Evolutionary conservation across 2,888 invertebrate genomes (phyloP).

Genomic region (Odontothrips loti): DNA sequence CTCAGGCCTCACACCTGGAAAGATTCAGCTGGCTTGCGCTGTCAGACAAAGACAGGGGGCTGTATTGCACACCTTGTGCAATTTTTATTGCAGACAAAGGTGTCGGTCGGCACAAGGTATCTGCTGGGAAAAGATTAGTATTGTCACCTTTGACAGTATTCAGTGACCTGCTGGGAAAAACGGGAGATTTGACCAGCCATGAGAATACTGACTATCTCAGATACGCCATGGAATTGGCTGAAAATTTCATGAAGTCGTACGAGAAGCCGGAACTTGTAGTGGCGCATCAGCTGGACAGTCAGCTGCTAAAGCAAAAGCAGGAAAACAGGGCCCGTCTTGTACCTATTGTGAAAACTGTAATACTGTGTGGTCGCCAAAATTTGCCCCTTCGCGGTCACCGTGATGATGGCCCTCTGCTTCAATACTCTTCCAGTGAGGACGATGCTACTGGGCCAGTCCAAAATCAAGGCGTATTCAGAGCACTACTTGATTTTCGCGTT

Average conservation of each 20-base stretch:
- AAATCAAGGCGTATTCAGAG: slow-evolving; percentile 42
- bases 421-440: neutral
- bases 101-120: slow-evolving; percentile 27
- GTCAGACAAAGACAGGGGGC: neutral
- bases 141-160: slow-evolving; percentile 30
- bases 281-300: slow-evolving; percentile 27
- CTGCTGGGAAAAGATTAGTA: slow-evolving; percentile 32
- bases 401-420: slow-evolving; percentile 28
- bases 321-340: slow-evolving; percentile 31
- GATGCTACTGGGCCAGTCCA: slow-evolving; percentile 32
- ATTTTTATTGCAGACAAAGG: neutral
- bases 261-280: slow-evolving; percentile 26
- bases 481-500: slow-evolving; percentile 40
- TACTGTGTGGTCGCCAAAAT: slow-evolving; percentile 34
- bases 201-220: slow-evolving; percentile 31
- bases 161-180: slow-evolving; percentile 31
- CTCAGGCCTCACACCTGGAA: slow-evolving; percentile 30
- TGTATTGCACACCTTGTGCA: neutral
- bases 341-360: slow-evolving; percentile 31
- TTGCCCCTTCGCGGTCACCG: slow-evolving; percentile 33
- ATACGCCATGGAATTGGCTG: slow-evolving; percentile 1
- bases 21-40: slow-evolving; percentile 24
- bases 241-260: slow-evolving; percentile 28
- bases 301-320: slow-evolving; percentile 23
- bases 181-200: slow-evolving; percentile 32